Base-by-base conservation (phyloP, 2,888 invertebrate species). In the Coremacera marginata region DNA sequence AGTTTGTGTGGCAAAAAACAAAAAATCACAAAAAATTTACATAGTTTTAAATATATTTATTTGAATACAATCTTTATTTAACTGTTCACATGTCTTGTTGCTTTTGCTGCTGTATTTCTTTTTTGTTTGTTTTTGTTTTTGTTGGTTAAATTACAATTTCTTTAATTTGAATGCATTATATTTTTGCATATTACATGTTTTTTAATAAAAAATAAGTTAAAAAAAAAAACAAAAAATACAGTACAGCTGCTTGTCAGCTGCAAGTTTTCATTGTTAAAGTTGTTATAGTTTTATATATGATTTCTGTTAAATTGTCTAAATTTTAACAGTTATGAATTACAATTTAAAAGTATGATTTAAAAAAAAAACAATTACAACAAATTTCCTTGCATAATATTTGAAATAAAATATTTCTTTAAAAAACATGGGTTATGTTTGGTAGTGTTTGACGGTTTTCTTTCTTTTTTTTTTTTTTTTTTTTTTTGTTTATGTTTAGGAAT, bases 61-160 rank as follows among this genome's bases (percentile, higher is more conserved):
- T 65, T 52, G 34, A 55, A 70, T 76, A 76, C 52, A 76, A 34
- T 68, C 51, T 72, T 77, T 77, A 73, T 77, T 77, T 60, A 77
- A 77, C 72, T 72, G 37, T 62, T 77, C 60, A 51, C 67, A 52
- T 67, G 22, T 63, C 34, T 55, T 63, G 51, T 70, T 74, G 62
- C 25, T 57, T 14, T 57, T 27, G 31, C 49, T 51, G 16, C 63
- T 75, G 60, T 75, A 49, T 27, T 51, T 62, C 70, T 31, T 55
- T 16, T 3, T 67, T 60, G 68, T 60, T 49, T 49, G 25, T 70
- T 14, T 49, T 49, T 5, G n/a, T 67, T 16, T 49, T 22, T 72
- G 34, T 44, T 67, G 37, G 11, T 67, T 14, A 72, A 22, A 57
- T 65, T 51, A 67, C 27, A 62, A 44, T 44, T 60, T 44, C 1